Base-by-base conservation (phyloP, 2,888 invertebrate genomes). In the Caenorhabditis macrosperma region DNA sequence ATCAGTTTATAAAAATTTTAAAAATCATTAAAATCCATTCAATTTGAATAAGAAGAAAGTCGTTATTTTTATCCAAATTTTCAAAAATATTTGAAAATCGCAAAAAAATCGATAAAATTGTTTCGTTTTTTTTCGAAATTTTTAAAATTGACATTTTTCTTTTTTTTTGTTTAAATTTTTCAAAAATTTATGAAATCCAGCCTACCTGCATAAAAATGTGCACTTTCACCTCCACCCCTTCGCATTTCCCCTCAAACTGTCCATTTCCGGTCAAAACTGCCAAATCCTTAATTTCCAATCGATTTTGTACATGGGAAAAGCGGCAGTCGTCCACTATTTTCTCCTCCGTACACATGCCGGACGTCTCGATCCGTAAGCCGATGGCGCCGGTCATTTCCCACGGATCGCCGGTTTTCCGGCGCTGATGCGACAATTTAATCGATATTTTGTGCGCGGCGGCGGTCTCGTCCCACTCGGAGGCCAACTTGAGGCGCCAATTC, bases 191-290 rank as follows among this genome's bases (percentile, higher is more conserved):
- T 33, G 10, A 33, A 33, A 33, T 48, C 0, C n/a, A 22, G 0
- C 10, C 46, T 63, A 71, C 71, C 61, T 71, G 60, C 61, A 71
- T 63, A 20, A 24, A 46, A n/a, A 71, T 24, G 2, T 15, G n/a
- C 3, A 38, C 26, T 15, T 52, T 20, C 22, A 71, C 26, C 30
- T 10, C 22, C 12, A 61, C n/a, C 2, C 20, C 55, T 2, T 9
- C 24, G 17, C 4, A 20, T 17, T 9, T 46, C 44, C 10, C 9
- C 44, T 24, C 20, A 52, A 7, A 38, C 17, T n/a, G n/a, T n/a
- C 24, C 46, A 7, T 10, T 2, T 0, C n/a, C 38, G 0, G 1
- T 54, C 24, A 22, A 54, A 17, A 61, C 20, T 7, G 44, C 33
- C 0, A 33, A 5, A n/a, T 63, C 46, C 22, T n/a, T 9, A 2